Evolutionary conservation across 2,888 invertebrate species (phyloP), one percentile per base, ranked within the genome.

Genomic region (Drosophila trichaetosa): DNA sequence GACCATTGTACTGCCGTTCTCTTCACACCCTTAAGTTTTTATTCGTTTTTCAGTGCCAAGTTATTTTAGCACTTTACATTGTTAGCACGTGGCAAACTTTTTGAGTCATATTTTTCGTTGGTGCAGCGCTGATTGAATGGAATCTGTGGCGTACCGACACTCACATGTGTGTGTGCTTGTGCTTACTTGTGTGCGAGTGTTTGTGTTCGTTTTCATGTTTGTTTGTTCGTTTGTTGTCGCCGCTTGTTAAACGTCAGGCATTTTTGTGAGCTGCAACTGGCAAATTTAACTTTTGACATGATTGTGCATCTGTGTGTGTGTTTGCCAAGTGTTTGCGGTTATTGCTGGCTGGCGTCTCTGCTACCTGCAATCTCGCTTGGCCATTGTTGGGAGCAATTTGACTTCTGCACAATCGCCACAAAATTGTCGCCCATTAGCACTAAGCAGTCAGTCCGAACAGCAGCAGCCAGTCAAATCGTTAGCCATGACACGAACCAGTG

Each of bases 41-140:
- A 16, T 38, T 13, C 52, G 33, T 40, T 40, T 40, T 16, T 4
- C 53, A 36, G 42, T 29, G 51, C 63, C 74, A 78, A 79, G 76
- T 82, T 85, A 79, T 83, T 76, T 21, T 11, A 21, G 80, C 75
- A 83, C 76, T 74, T 87, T 79, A 76, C 76, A 72, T 70, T 82
- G 76, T 73, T 71, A 72, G 67, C 78, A 78, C 78, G 78, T 73
- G 82, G 76, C 62, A 80, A 80, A 80, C 69, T 66, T 71, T 78
- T 76, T 65, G 60, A 54, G 21, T 53, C 24, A 68, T 38, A 59
- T 58, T 65, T 63, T 51, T 63, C 59, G 59, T 56, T 67, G 51
- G 34, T 79, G 61, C 58, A 49, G 60, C 74, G 61, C 67, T 81
- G 82, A 79, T 82, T 82, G 82, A 79, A 82, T 80, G 67, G 69